Evolutionary conservation across 2,113 vertebrate genomes (phyloP), one percentile per base, ranked within the genome.

Genomic region (Thunnus maccoyii): DNA sequence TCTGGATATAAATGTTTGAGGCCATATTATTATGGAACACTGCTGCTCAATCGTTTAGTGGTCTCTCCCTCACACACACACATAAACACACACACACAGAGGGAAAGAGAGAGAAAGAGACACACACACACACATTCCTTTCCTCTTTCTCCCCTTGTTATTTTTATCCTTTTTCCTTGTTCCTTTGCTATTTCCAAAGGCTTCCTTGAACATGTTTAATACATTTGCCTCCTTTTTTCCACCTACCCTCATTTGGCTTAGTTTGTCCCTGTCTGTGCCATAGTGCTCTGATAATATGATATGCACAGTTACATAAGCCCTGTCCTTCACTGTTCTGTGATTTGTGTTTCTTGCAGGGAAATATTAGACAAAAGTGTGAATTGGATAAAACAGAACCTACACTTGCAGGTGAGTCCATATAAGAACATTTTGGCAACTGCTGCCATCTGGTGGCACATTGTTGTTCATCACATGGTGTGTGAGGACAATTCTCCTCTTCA

Each of bases 21-120:
- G 79, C 79, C 79, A 90, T 80, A 89, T 86, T 84, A 84, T 90
- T 75, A 90, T 84, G 86, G 83, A 91, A 88, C 55, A 68, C 84
- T 85, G 57, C 88, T 93, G 89, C 69, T 87, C 84, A 89, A 77
- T 72, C 86, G 18, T 86, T 93, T 87, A 92, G 89, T 67, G 81
- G 88, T 85, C 51, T 2, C 57, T 47, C 65, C 66, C 63, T 57
- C 41, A 73, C 68, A 67, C 62, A 62, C 72, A 68, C 17, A 68
- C 66, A 56, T 47, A 56, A 67, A 78, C 63, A 41, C 69, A 13
- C 52, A 41, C 36, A 41, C 36, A 41, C 36, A 41, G 36, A 41
- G 36, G 36, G 36, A 36, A 7, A 36, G 32, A 41, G 36, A 9
- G 36, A 41, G 2, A 41, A 7, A 41, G 7, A 69, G 22, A 58